Conservation (phyloP, 2,113 vertebrate species). For the Peucedramus taeniatus region DNA sequence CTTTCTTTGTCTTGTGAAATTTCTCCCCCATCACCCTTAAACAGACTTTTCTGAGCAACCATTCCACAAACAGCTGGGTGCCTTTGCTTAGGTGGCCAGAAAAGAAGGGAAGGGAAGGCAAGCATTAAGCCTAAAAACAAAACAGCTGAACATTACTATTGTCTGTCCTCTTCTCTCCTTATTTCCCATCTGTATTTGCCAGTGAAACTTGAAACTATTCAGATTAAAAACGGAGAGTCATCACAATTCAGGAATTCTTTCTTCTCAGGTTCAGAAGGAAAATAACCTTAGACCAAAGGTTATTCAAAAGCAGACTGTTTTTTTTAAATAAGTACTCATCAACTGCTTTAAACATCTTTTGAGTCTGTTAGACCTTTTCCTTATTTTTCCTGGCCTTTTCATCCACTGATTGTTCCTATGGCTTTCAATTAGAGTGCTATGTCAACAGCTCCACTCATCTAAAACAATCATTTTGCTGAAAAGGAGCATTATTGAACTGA, state of each 20-base stretch:
- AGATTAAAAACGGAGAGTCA: neutral
- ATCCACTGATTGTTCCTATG: neutral
- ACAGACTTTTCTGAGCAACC: neutral
- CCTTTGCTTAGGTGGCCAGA: neutral
- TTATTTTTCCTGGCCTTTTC: neutral
- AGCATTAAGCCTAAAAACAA: conserved; percentile 32
- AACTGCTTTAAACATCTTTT: neutral
- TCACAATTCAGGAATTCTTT: conserved; percentile 20
- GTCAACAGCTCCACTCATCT: neutral
- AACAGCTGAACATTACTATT: neutral
- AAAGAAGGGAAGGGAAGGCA: conserved; percentile 19
- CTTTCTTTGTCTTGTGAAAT: neutral
- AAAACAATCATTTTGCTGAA: conserved; percentile 8
- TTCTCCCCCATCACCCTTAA: conserved; percentile 8
- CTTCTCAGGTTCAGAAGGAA: neutral
- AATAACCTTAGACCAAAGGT: neutral
- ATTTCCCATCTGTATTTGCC: conserved; percentile 11
- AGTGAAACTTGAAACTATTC: conserved; percentile 26
- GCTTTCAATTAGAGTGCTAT: neutral
- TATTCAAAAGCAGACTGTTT: neutral
- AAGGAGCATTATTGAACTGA: neutral
- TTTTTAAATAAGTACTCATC: neutral
- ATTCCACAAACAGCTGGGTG: conserved; percentile 20
- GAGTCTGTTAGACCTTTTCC: neutral
- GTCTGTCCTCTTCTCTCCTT: neutral